These are phyloP conservation scores for Nesidiocoris tenuis DNA, from an alignment of 2,888 invertebrate species.

Conservation along the genomic window DNA sequence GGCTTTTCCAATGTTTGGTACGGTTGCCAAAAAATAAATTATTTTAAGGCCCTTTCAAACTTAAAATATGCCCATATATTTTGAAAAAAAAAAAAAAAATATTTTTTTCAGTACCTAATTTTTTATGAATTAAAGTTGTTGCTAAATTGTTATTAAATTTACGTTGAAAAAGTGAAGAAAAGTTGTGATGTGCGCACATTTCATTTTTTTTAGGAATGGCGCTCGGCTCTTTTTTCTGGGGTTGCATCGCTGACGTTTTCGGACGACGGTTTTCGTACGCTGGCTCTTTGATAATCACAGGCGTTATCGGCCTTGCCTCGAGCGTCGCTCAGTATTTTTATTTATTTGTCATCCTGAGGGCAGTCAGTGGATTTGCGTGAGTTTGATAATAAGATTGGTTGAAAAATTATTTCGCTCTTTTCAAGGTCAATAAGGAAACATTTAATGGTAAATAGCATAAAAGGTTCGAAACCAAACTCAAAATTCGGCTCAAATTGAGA, in stretches of 20 bases:
- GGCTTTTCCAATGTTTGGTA: constrained; percentile 75
- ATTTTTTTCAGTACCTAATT: no score
- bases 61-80: no score
- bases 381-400: constrained; percentile 52
- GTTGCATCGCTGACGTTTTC: constrained; percentile 78
- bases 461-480: no score
- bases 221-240: constrained; percentile 81
- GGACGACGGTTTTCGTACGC: constrained; percentile 75
- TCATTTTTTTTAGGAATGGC: constrained; percentile 69
- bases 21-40: constrained; percentile 6
- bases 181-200: no score
- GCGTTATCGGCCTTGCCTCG: constrained; percentile 69
- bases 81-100: no score
- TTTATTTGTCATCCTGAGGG: constrained; percentile 70
- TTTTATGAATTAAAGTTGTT: no score
- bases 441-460: no score
- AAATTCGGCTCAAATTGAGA: no score
- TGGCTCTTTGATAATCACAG: constrained; percentile 71
- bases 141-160: no score
- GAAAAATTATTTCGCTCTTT: not conserved
- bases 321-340: constrained; percentile 72
- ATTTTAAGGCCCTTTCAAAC: no score
- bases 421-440: no score
- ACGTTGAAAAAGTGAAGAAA: no score
- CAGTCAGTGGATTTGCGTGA: constrained; percentile 79